These are phyloP conservation scores for Hirtodrosophila confusa DNA, from an alignment of 2,888 invertebrate genomes.

Conservation along the genomic window DNA sequence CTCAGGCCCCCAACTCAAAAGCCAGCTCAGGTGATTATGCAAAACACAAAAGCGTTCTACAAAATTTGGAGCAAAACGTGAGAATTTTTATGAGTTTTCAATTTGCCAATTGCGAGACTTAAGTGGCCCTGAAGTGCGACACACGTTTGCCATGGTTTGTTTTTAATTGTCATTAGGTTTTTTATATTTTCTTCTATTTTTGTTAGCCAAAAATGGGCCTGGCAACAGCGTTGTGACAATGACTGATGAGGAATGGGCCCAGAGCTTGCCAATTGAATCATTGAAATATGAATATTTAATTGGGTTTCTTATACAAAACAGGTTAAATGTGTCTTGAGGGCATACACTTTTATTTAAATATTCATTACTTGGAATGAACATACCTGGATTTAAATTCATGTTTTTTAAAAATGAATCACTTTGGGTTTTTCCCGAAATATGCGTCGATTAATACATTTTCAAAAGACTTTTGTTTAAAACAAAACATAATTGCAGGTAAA, in stretches of 20 bases:
- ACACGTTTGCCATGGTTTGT: conserved; percentile 53
- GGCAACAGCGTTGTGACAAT: conserved; percentile 34
- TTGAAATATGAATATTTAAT: conserved; percentile 35
- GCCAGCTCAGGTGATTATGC: conserved; percentile 49
- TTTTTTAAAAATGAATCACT: conserved; percentile 3
- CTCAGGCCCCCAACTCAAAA: background rate
- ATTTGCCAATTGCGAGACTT: conserved; percentile 51
- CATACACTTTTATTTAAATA: conserved; percentile 12
- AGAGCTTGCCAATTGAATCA: conserved; percentile 31
- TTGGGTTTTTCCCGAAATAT: background rate
- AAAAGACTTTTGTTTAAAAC: background rate
- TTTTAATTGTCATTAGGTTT: conserved; percentile 32
- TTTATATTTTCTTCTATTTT: background rate
- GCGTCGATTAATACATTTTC: background rate
- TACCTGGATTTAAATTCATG: background rate
- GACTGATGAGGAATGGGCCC: conserved; percentile 27
- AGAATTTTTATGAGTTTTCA: conserved; percentile 73
- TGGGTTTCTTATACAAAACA: conserved; percentile 25
- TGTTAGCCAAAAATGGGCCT: conserved; percentile 16
- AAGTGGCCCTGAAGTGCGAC: conserved; percentile 53
- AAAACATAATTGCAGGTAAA: no score
- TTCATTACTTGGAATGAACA: conserved; percentile 11
- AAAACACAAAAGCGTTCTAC: conserved; percentile 31
- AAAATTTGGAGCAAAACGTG: conserved; percentile 78
- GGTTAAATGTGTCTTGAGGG: conserved; percentile 41